These are phyloP conservation scores for Trachythela sp. DNA, from an alignment of 64 coral and sea anemone genomes.

Conservation along the genomic window DNA sequence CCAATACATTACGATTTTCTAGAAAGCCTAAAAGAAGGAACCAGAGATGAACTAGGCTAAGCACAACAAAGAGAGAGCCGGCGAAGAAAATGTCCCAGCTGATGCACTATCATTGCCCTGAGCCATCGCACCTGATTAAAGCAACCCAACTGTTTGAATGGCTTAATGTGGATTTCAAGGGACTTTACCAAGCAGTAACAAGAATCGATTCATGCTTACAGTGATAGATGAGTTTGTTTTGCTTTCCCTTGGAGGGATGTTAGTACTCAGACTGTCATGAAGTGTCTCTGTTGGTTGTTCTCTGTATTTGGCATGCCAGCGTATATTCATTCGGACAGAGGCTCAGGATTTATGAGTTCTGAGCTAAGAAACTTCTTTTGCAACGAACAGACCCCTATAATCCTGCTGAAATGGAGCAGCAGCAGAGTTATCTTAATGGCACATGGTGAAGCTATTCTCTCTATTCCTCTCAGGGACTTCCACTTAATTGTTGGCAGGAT, in stretches of 20 bases:
- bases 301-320: neutral
- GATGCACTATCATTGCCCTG: no score
- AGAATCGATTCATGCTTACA: neutral
- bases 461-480: neutral
- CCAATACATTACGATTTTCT: no score
- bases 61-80: no score
- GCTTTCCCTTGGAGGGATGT: neutral
- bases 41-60: no score
- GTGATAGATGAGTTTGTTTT: conserved; percentile 12
- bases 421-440: neutral
- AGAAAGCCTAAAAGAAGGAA: no score
- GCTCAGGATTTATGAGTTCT: neutral
- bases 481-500: neutral
- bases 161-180: no score
- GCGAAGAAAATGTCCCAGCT: no score
- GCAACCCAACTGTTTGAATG: no score
- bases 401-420: neutral
- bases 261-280: neutral
- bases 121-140: no score
- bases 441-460: neutral
- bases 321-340: conserved; percentile 1
- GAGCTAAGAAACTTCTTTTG: neutral
- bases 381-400: neutral
- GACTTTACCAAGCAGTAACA: no score
- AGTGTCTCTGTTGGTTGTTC: neutral